Percentiles rank a stretch among this genome's conserved stretches.
Conservation (phyloP, 2,888 invertebrate species). For the Xestia rhomboidea region DNA sequence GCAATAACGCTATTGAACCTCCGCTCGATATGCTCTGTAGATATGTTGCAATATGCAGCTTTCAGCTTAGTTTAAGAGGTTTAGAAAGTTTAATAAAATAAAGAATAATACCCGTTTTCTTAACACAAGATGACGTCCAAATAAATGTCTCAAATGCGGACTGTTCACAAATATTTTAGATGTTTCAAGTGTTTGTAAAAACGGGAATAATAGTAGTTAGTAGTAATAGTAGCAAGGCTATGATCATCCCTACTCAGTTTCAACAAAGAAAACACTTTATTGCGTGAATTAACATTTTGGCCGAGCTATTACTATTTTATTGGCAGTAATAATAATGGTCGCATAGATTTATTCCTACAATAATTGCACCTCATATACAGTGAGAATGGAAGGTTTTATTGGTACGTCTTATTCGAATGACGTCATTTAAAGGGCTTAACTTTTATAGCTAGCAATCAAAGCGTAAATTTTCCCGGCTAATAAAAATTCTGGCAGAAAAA, state of each 20-base stretch:
- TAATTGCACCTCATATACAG: conserved; percentile 51
- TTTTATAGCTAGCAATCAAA: conserved; percentile 50
- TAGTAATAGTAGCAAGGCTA: neutral
- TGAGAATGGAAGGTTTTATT: conserved; percentile 48
- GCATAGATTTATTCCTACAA: conserved; percentile 45
- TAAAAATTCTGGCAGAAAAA: conserved; percentile 26
- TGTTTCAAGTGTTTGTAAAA: neutral
- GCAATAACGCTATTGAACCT: conserved; percentile 28
- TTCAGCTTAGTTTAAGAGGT: no score
- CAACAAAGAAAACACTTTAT: conserved; percentile 35
- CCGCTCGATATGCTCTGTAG: neutral
- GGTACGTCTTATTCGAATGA: conserved; percentile 39
- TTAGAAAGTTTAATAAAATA: neutral
- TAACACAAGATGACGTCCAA: neutral
- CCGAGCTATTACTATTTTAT: conserved; percentile 30
- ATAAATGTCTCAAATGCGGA: neutral
- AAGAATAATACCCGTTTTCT: neutral
- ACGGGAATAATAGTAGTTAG: neutral
- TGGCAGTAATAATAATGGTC: conserved; percentile 20
- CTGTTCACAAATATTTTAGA: neutral
- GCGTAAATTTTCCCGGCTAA: conserved; percentile 23
- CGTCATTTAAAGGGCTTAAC: conserved; percentile 49
- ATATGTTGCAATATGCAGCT: conserved; percentile 1
- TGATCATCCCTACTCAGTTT: neutral
- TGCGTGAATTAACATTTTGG: conserved; percentile 20